Percentiles rank a stretch among this genome's conserved stretches.
Evolutionary conservation across 1,140 invertebrate genomes (phyloP).

Genomic region (Papilio polyxenes): DNA sequence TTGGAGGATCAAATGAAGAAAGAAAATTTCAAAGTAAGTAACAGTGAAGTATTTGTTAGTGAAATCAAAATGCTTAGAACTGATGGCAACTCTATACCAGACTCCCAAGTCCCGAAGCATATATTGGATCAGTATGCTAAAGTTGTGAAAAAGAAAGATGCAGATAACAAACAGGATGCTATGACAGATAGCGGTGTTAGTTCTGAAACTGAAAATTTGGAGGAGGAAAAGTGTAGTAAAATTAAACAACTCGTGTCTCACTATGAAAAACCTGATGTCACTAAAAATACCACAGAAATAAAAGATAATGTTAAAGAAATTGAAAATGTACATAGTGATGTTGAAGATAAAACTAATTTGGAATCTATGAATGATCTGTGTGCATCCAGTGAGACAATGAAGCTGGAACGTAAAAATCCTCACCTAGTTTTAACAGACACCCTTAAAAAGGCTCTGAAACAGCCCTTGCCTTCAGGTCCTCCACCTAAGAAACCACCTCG

Average conservation of each 20-base stretch:
- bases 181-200: constrained; percentile 78
- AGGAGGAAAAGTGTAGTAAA: constrained; percentile 62
- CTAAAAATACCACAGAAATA: not conserved
- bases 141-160: constrained; percentile 73
- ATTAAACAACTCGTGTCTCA: constrained; percentile 62
- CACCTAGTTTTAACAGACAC: constrained; percentile 80
- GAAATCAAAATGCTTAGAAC: constrained; percentile 42
- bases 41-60: constrained; percentile 47
- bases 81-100: constrained; percentile 59
- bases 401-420: constrained; percentile 69
- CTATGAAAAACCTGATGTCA: constrained; percentile 55
- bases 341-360: constrained; percentile 52
- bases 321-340: constrained; percentile 32
- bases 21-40: constrained; percentile 64
- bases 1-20: constrained; percentile 76
- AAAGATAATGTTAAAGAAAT: constrained; percentile 34
- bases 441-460: constrained; percentile 82
- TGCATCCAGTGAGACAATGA: constrained; percentile 73
- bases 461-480: constrained; percentile 84
- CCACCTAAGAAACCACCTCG: constrained; percentile 87
- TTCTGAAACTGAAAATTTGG: constrained; percentile 77
- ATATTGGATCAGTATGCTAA: constrained; percentile 80
- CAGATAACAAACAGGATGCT: constrained; percentile 70
- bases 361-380: constrained; percentile 62
- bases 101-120: constrained; percentile 72